Evolutionary conservation across 2,797 vertebrate genomes (phyloP).

Genomic region (Cossypha caffra): DNA sequence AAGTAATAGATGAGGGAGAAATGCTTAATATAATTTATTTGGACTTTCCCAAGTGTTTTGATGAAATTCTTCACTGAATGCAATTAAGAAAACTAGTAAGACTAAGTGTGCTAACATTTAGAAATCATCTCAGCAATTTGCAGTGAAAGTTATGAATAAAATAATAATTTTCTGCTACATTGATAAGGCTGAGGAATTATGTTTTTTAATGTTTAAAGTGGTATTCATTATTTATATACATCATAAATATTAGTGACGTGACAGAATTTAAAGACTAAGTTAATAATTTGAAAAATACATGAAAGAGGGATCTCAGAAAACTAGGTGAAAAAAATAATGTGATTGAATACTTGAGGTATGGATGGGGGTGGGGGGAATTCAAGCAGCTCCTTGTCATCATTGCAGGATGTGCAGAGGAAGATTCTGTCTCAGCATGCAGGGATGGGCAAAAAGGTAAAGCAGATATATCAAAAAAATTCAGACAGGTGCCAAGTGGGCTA

Average conservation of each 20-base stretch:
- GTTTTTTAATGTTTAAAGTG: neutral
- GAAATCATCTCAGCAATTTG: neutral
- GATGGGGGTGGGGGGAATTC: accelerated
- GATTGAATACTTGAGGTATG: neutral
- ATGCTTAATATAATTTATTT: slow-evolving; percentile 1
- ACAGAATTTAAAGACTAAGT: neutral
- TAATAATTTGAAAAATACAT: neutral
- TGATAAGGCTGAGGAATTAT: neutral
- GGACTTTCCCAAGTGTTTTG: slow-evolving; percentile 7
- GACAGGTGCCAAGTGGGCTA: neutral
- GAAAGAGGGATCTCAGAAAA: neutral
- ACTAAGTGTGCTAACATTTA: neutral
- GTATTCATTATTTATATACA: neutral
- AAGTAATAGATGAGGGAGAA: slow-evolving; percentile 19
- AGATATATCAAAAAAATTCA: neutral
- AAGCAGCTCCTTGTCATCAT: neutral
- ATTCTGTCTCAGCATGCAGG: neutral
- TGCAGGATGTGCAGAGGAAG: neutral
- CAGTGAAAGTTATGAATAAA: neutral
- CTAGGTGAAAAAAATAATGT: neutral
- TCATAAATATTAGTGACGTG: neutral
- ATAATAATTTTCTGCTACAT: neutral
- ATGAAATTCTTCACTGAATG: neutral
- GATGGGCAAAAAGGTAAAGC: neutral
- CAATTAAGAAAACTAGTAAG: slow-evolving; percentile 2